phyloP scores from a whole-genome alignment of 2,113 vertebrate species.

The Brachypodius melanocephalos region DNA sequence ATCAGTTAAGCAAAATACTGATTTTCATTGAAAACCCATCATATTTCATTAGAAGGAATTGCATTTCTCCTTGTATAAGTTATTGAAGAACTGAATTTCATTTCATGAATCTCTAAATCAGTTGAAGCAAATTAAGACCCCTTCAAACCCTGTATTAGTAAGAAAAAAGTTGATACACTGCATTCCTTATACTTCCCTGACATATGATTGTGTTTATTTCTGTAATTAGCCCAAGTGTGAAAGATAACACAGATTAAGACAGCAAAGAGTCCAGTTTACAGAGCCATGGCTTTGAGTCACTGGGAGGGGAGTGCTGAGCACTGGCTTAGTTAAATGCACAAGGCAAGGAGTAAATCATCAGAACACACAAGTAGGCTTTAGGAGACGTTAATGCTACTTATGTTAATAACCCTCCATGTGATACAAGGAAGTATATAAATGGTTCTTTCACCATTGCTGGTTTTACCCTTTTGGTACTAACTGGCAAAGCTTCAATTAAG shows the following conservation, averaged over 20 bases:
- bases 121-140: neutral
- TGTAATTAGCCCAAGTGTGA: neutral
- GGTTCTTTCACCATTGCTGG: neutral
- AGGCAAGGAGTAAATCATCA: neutral
- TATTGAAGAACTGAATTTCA: neutral
- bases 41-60: neutral
- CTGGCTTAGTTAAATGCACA: neutral
- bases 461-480: neutral
- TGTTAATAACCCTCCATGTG: neutral
- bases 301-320: neutral
- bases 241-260: neutral
- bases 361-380: neutral
- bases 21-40: neutral
- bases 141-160: neutral
- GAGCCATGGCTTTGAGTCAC: neutral
- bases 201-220: neutral
- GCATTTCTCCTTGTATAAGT: neutral
- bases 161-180: neutral
- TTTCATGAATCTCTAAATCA: neutral
- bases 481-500: neutral
- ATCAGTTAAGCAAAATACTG: neutral
- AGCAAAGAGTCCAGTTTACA: neutral
- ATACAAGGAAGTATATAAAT: neutral
- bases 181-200: neutral
- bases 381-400: neutral